Conservation (phyloP, 2,113 vertebrate genomes). For the Solenodon paradoxus region DNA sequence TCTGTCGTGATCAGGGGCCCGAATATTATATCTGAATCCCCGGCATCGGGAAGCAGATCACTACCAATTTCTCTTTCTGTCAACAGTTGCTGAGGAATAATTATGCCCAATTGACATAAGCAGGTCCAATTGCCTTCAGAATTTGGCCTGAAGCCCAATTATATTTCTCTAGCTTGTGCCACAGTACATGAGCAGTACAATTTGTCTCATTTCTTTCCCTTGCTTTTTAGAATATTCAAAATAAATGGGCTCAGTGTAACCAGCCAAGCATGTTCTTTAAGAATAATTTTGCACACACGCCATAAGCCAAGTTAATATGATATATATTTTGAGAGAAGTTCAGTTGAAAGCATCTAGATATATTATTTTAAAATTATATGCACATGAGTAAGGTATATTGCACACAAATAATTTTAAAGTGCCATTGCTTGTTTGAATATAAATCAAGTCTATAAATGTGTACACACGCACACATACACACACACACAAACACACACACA, state of each 20-base stretch:
- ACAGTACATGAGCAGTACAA: conserved; percentile 67
- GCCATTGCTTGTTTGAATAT: conserved; percentile 48
- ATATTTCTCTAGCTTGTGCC: conserved; percentile 69
- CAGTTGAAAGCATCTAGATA: conserved; percentile 62
- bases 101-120: conserved; percentile 72
- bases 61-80: conserved; percentile 75
- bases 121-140: conserved; percentile 69
- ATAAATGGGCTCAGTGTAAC: conserved; percentile 52
- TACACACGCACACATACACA: neutral
- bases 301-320: conserved; percentile 61
- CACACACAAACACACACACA: neutral
- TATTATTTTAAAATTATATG: conserved; percentile 69
- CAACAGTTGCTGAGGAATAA: conserved; percentile 72
- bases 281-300: conserved; percentile 60
- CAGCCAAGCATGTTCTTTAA: conserved; percentile 63
- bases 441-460: conserved; percentile 63
- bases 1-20: conserved; percentile 66
- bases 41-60: conserved; percentile 48
- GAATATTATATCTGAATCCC: conserved; percentile 62
- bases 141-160: conserved; percentile 75
- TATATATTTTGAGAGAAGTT: conserved; percentile 56
- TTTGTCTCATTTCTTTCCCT: conserved; percentile 71
- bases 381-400: conserved; percentile 61
- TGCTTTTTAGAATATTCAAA: conserved; percentile 63
- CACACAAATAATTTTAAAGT: conserved; percentile 68